Base-by-base conservation (phyloP, 2,888 invertebrate species). In the Parascotia fuliginaria region DNA sequence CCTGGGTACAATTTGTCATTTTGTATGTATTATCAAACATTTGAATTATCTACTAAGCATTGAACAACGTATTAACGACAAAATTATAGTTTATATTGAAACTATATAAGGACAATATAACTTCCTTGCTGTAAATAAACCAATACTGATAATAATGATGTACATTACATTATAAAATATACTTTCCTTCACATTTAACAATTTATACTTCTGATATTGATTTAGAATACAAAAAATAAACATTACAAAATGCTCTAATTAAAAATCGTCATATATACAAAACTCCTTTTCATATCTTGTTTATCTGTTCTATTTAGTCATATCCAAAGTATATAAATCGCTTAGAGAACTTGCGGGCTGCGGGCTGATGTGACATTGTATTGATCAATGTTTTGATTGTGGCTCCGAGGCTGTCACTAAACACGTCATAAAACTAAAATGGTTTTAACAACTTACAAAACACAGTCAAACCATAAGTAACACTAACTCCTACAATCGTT, bases 381-480 rank as follows among this genome's bases (percentile, higher is more conserved):
- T 53, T 52, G 60, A 69, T 73, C 68, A 70, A 70, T 71, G 79
- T 78, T 82, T 84, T 78, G 78, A 83, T 80, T 82, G 86, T 83
- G 85, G 88, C 87, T 67, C 77, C 71, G 67, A 81, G 77, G 76
- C 74, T 72, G 87, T 83, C 87, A 87, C 88, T 85, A 85, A 83
- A 87, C 82, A 83, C 80, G 87, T 87, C 88, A 87, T 88, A 83
- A 72, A 88, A 85, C 85, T 86, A 87, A 87, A 82, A 83, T 84
- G 87, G 86, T 89, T 88, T 81, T 76, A 86, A 89, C 86, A 85
- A 88, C 89, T 90, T 90, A 91, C 83, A 81, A 85, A 86, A 83
- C 75, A 80, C 81, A 85, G 88, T 87, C 83, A 86, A 89, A 91
- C 88, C 88, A 87, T 87, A 86, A 83, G 83, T 87, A 86, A 87